Base-by-base conservation (phyloP, 2,113 vertebrate genomes). In the Lepus europaeus region DNA sequence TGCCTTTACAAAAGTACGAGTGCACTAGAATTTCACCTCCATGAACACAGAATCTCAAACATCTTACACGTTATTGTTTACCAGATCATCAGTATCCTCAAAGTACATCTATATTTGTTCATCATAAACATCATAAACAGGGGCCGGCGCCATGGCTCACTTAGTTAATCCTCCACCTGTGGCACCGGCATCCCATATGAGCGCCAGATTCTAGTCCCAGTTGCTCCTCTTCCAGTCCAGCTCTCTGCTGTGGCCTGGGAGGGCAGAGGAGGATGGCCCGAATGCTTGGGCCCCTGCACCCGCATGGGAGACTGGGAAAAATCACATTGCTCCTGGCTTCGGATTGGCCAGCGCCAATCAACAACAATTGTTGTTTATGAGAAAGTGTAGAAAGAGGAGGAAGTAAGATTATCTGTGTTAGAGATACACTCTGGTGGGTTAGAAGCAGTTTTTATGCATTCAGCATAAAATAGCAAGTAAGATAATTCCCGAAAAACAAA, bases 11-110 rank as follows among this genome's bases (percentile, higher is more conserved):
- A 64, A 76, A 91, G 45, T 74, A 19, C 45, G 80, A 69, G 64
- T 69, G 84, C 80, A 33, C 3, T 27, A 73, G 33, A 76, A 72
- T 91, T 84, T 73, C 66, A 79, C 82, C 91, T 96, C 83, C 51
- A 85, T 64, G 69, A 96, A 92, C 79, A 80, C 11, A 83, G 7
- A 86, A 1, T 69, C 94, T 59, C 63, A 91, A 69, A 90, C 53
- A 73, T 25, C 69, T 59, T 51, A 53, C 49, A 87, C 39, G 79
- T 31, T 22, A 90, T 11, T 81, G 17, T 29, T 82, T 84, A 69
- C 36, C 69, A 89, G 12, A 22, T 86, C 31, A 85, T 63, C 86
- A 73, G 45, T 11, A 82, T 87, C 87, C 84, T 96, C 92, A 88
- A 91, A 76, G 69, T 33, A 69, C 39, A 91, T 63, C 17, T 64